Base-by-base conservation (phyloP, 1,140 invertebrate genomes). In the Saccostrea echinata region DNA sequence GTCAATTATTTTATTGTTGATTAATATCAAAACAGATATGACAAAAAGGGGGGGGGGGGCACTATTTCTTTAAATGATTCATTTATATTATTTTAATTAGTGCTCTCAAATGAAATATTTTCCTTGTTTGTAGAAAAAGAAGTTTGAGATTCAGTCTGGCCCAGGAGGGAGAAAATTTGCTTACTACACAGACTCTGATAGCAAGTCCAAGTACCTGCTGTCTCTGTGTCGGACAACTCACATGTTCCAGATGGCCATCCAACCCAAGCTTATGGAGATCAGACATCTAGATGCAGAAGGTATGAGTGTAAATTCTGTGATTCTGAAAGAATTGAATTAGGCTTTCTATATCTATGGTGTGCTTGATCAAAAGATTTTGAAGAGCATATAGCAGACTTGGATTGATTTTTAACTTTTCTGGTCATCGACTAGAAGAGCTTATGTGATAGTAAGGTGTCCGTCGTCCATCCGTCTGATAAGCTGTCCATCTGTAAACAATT, bases 231-330 rank as follows among this genome's bases (percentile, higher is more conserved):
- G 97, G 91, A 97, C 97, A 90, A 98, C 98, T 11, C 98, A 99
- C 95, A 98, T 98, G 94, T 99, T 99, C 95, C 98, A 97, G 91
- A 98, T 99, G 97, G 97, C 97, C 93, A 97, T 98, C 92, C 97
- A 98, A 85, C 97, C 97, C 24, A 96, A 97, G 91, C 95, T 98
- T 43, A 97, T 96, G 91, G 97, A 98, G 93, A 96, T 97, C 85
- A 96, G 96, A 51, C 96, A 96, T 90, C 96, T 97, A 87, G 97
- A 98, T 91, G 97, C 97, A 93, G 97, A 98, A 96, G 97, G 96
- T 96, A 92, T 76, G 85, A 55, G 30, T 43, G 35, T 33, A 1
- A 21, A 4, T 80, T 24, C 0, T 30, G 68, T 80, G 27, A 24
- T 16, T 30, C 24, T 11, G 3, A 16, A 1, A 24, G 27, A 80